Base-by-base conservation (phyloP, 1,140 invertebrate genomes). In the Drosophila asahinai region DNA sequence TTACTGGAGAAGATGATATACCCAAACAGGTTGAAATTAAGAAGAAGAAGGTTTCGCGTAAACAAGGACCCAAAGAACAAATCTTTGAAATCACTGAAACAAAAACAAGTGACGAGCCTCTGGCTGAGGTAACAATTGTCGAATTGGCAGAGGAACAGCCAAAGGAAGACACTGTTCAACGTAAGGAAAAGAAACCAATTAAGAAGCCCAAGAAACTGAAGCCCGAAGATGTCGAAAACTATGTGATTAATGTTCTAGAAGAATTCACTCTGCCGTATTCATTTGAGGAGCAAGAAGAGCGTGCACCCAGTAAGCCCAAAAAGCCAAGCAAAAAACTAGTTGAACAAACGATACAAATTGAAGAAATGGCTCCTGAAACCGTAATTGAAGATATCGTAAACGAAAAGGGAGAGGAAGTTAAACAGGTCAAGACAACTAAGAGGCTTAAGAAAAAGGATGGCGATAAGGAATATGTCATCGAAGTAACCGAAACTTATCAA, bases 281-380 rank as follows among this genome's bases (percentile, higher is more conserved):
- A 9, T 63, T 58, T 19, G 43, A 70, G 19, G 38, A 45, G 5
- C 89, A 77, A 83, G 91, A 87, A 40, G 54, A 57, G 54, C 14
- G n/a, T 19, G 36, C 9, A 0, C 36, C 65, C 59, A 62, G 82
- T 78, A 74, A 93, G 79, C 43, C 64, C 15, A 82, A 91, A 40
- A 93, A 91, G 58, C 68, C 90, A 14, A 47, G 3, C 2, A 63
- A 73, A 19, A 73, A 80, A 45, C 38, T 93, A 78, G 54, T 65
- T 61, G 60, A 92, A 79, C 38, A 93, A 78, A 72, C 43, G 4
- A 74, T 86, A 43, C 49, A 72, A 9, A 81, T 93, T 54, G 91
- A 93, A 82, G 93, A 94, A 75, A 59, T 83, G 55, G 81, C 92
- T 36, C 91, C 93, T 22, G 87, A 91, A 77, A 86, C 81, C 19